phyloP scores from a whole-genome alignment of 2,888 invertebrate species.

The Pseudanteris insignis region DNA sequence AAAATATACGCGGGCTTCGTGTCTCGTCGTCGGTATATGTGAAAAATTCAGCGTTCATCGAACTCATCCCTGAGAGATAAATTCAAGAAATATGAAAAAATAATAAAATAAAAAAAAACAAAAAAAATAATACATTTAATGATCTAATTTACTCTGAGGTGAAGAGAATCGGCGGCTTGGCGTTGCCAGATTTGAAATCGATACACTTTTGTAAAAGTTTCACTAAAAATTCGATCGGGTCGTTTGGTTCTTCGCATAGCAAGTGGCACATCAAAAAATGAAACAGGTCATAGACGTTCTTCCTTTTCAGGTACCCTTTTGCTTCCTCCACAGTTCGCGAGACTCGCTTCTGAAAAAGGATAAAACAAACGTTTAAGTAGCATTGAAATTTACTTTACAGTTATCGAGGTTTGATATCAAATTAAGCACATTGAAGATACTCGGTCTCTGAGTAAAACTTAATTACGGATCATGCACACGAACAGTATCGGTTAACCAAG shows the following conservation, averaged over 20 bases:
- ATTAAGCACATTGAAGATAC: no score
- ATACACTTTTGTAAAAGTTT: conserved; percentile 66
- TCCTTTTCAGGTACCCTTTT: conserved; percentile 62
- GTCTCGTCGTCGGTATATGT: conserved; percentile 8
- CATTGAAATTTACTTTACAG: no score
- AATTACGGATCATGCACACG: no score
- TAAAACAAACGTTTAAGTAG: not conserved
- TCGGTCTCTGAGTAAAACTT: no score
- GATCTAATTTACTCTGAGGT: conserved; percentile 54
- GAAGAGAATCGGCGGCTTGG: conserved; percentile 67
- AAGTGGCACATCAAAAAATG: conserved; percentile 67
- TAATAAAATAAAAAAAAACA: no score
- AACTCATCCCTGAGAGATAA: no score
- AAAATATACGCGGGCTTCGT: conserved; percentile 23
- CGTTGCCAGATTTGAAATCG: conserved; percentile 65
- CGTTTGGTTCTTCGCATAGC: conserved; percentile 62
- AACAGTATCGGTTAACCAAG: no score
- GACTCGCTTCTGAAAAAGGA: conserved; percentile 30
- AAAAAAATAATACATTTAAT: no score
- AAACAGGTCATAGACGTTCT: conserved; percentile 66
- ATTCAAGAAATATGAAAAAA: no score
- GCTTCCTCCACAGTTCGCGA: conserved; percentile 60
- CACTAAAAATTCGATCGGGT: conserved; percentile 66
- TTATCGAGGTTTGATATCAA: no score
- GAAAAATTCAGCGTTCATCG: conserved; percentile 37